phyloP scores from a whole-genome alignment of 2,113 vertebrate genomes.

The Catagonus wagneri region DNA sequence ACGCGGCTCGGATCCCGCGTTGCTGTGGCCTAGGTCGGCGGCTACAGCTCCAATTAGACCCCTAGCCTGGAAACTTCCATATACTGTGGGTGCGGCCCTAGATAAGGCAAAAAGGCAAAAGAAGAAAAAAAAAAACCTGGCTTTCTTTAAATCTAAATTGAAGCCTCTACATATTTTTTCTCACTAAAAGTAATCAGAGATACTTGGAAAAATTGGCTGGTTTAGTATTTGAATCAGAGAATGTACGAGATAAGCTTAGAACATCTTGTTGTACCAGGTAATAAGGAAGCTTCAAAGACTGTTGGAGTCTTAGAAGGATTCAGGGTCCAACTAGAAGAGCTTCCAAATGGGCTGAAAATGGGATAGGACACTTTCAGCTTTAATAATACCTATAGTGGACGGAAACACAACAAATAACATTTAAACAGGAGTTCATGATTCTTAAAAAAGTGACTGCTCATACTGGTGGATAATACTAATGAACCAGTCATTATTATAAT shows the following conservation, averaged over 20 bases:
- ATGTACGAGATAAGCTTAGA: not conserved
- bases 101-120: too few relatives aligned
- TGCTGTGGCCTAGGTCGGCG: too few relatives aligned
- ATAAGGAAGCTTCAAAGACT: not conserved
- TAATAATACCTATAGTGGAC: not conserved
- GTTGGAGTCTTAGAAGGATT: not conserved
- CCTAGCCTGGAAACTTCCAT: too few relatives aligned
- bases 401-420: not conserved
- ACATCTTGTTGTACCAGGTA: not conserved
- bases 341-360: not conserved
- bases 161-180: not conserved
- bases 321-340: not conserved
- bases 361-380: not conserved
- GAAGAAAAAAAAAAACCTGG: too few relatives aligned
- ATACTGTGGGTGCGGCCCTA: too few relatives aligned
- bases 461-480: not conserved
- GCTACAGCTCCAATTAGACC: too few relatives aligned
- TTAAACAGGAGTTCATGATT: not conserved
- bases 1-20: too few relatives aligned
- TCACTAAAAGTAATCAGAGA: not conserved
- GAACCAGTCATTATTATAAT: not conserved
- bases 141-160: not conserved
- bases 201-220: not conserved
- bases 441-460: not conserved
- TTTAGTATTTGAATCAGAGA: constrained; percentile 31